Evolutionary conservation across 2,888 invertebrate genomes (phyloP), one percentile per base, ranked within the genome.

Genomic region (Empis livida): DNA sequence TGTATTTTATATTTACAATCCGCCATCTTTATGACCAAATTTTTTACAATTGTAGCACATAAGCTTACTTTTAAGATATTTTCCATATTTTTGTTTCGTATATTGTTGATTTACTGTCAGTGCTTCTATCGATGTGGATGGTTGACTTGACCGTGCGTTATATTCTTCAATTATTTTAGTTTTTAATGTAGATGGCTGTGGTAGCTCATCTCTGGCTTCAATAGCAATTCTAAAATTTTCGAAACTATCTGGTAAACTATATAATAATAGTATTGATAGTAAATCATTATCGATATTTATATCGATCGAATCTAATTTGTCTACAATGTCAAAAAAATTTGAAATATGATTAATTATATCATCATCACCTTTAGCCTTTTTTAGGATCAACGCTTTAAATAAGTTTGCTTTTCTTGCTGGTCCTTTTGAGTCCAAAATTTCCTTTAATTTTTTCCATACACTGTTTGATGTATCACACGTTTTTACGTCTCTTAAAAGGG

Each of bases 371-470:
- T 37, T 17, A 14, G 38, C 30, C 39, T 48, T 46, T 4, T 14
- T 9, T 40, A 42, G 27, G 37, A 52, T 47, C n/a, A 54, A 27
- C 17, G 50, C 45, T 40, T 52, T 52, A 15, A 52, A 38, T 13
- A 51, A 20, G 3, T 49, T 48, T 15, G 44, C 50, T 38, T 51
- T 53, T 39, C 51, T 17, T 3, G 53, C 44, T 15, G 51, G 46
- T 10, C 40, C 45, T 37, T 47, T 45, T 32, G 51, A 48, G 9
- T 35, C 46, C 43, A 17, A 50, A 44, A 11, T 51, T 31, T 17
- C 38, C 15, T 46, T 41, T n/a, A 49, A 46, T 41, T 49, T 49
- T 1, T 45, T 30, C 46, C 44, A 51, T 30, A 49, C 38, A 10
- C 48, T 43, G n/a, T 47, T 46, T 5, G 47, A 49, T 13, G 50